Base-by-base conservation (phyloP, 1,140 invertebrate genomes). In the Heterodera schachtii region DNA sequence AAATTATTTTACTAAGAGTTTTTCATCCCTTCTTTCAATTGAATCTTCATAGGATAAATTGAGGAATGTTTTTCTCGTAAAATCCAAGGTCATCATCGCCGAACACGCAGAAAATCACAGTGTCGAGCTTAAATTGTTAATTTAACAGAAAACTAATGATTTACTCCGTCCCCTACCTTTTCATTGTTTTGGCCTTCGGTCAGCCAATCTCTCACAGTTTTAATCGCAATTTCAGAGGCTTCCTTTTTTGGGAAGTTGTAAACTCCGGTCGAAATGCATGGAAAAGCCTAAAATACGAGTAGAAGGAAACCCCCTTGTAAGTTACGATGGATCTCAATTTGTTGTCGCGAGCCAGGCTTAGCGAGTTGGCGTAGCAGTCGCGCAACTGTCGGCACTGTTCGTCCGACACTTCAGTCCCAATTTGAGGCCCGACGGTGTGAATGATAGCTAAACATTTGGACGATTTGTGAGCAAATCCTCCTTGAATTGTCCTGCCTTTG, bases 251-350 rank as follows among this genome's bases (percentile, higher is more conserved):
- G 82, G 76, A 78, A 83, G 43, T 57, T 49, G 47, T 83, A 83
- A 47, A 84, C 64, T 19, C 82, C 82, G 8, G 82, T 83, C 21
- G 83, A 84, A 52, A 83, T 84, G 49, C 82, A 84, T 47, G 82
- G 82, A 49, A 83, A 83, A 16, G 82, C 79, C 77, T 80, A n/a
- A 78, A 67, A 49, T 31, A 78, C n/a, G 43, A 52, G 19, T 7
- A 16, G 52, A 76, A 57, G 19, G 66, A 44, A 80, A 2, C 1
- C n/a, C 2, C 5, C 31, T 5, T 71, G 13, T 11, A 11, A 80
- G 11, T 46, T 41, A 83, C 83, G 74, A 84, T 75, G 73, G 57
- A 70, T 64, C 73, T 69, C 3, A 84, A 21, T 49, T 47, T 46
- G 67, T 83, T 67, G 46, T 83, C 6, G 11, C 83, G 47, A 3